Evolutionary conservation across 2,113 vertebrate genomes (phyloP), one percentile per base, ranked within the genome.

Genomic region (Heterocephalus glaber): DNA sequence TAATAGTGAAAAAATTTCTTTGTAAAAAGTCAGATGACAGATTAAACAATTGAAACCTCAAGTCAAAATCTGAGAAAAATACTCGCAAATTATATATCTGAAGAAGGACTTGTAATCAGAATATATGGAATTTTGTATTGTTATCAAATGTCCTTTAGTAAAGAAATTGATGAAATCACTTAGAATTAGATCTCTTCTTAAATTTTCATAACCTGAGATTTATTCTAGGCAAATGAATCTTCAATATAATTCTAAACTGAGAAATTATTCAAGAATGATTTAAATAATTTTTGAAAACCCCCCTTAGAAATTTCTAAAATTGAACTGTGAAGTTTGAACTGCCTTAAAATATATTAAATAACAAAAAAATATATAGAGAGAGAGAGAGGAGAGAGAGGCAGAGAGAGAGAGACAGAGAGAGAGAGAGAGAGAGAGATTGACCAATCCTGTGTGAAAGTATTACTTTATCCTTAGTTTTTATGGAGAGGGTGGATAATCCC

Each of bases 181-280:
- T 81, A 58, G 38, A 16, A 77, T 38, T 86, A 35, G 14, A 58
- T 47, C n/a, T n/a, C n/a, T 68, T 63, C 26, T 35, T 1, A 47
- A 79, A 11, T 70, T 70, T 89, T 83, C 54, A 90, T 83, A 58
- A 93, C 70, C 65, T 83, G 66, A 65, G 24, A 77, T 80, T 90
- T 84, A 84, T 94, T n/a, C 7, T 30, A 72, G 66, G n/a, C 26
- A 91, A 80, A 91, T 87, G 0, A 76, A 41, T 24, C 24, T 85
- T 11, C 10, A 54, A 20, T 60, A 74, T 86, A 76, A 95, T 92
- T 56, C 4, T 44, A 63, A 63, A 35, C 54, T 30, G 14, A 56
- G 3, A 68, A 68, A 61, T n/a, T 83, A 87, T 68, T 82, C 41
- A 82, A 93, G n/a, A n/a, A 47, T 76, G 11, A 68, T 56, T 92